These are phyloP conservation scores for Thomomys bottae DNA, from an alignment of 2,113 vertebrate genomes.

Conservation along the genomic window DNA sequence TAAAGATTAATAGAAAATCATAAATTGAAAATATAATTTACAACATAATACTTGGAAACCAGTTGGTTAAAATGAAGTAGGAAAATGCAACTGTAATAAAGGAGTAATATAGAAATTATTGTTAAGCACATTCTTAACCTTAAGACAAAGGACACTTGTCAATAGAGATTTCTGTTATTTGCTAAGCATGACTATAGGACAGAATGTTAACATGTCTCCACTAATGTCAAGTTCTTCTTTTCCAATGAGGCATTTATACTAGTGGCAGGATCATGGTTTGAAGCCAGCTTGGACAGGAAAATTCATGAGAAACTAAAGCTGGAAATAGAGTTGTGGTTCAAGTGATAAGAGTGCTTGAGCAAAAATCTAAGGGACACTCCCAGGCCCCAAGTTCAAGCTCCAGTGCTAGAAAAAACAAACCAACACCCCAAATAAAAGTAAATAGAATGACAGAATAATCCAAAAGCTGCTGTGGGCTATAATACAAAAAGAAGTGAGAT, in stretches of 20 bases:
- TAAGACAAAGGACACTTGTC: constrained; percentile 65
- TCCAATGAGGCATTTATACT: constrained; percentile 72
- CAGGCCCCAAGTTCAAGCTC: too few relatives aligned
- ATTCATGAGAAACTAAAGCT: too few relatives aligned
- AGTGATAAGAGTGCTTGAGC: too few relatives aligned
- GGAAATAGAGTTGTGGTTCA: too few relatives aligned
- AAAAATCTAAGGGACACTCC: too few relatives aligned
- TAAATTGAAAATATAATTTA: constrained; percentile 46
- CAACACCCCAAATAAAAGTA: not conserved
- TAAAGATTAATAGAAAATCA: constrained; percentile 60
- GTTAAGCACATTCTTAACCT: constrained; percentile 29
- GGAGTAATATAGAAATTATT: constrained; percentile 37
- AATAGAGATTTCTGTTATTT: constrained; percentile 70
- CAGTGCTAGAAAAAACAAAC: too few relatives aligned
- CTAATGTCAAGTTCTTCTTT: constrained; percentile 71
- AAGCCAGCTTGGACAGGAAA: too few relatives aligned
- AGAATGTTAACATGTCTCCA: constrained; percentile 74
- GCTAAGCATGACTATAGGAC: constrained; percentile 72
- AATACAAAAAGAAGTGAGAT: constrained; percentile 17
- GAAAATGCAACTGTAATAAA: constrained; percentile 40
- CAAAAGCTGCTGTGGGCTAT: not conserved
- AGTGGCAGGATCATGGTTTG: too few relatives aligned
- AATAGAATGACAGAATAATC: not conserved
- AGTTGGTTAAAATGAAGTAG: not conserved
- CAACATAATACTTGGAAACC: not conserved